These are phyloP conservation scores for Meloidogyne chitwoodi DNA, from an alignment of 1,140 invertebrate species.

Conservation along the genomic window DNA sequence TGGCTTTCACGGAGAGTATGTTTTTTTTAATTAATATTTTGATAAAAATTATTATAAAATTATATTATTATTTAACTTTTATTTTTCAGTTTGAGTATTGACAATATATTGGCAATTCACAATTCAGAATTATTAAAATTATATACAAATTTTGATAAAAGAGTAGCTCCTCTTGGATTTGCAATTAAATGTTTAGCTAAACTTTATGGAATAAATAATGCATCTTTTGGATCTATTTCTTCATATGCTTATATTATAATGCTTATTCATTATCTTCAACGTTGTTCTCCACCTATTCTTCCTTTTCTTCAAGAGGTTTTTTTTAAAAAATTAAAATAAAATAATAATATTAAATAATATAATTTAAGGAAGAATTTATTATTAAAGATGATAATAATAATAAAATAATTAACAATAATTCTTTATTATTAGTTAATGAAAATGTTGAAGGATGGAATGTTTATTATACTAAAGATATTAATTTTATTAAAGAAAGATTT, in stretches of 20 bases:
- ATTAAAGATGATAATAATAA: neutral
- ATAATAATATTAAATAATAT: no score
- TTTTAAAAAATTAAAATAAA: neutral
- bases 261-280: slow-evolving; percentile 22
- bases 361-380: neutral
- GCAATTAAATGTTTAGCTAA: slow-evolving; percentile 19
- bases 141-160: slow-evolving; percentile 7
- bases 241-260: slow-evolving; percentile 26
- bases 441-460: slow-evolving; percentile 25
- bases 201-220: slow-evolving; percentile 15
- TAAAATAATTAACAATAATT: no score
- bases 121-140: slow-evolving; percentile 10
- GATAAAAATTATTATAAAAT: neutral
- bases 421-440: neutral
- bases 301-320: slow-evolving; percentile 19
- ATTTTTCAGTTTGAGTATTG: slow-evolving; percentile 2
- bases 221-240: slow-evolving; percentile 3
- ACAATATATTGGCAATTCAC: slow-evolving; percentile 7
- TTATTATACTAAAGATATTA: neutral
- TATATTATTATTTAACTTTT: no score
- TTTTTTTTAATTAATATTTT: neutral
- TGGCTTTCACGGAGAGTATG: slow-evolving; percentile 8
- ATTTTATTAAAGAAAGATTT: neutral
- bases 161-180: slow-evolving; percentile 7
- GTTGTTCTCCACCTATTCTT: slow-evolving; percentile 13